A percentile compares a stretch with the other conserved stretches of the same genome.
Evolutionary conservation across 2,888 invertebrate genomes (phyloP).

Genomic region (Drosophila koepferae): DNA sequence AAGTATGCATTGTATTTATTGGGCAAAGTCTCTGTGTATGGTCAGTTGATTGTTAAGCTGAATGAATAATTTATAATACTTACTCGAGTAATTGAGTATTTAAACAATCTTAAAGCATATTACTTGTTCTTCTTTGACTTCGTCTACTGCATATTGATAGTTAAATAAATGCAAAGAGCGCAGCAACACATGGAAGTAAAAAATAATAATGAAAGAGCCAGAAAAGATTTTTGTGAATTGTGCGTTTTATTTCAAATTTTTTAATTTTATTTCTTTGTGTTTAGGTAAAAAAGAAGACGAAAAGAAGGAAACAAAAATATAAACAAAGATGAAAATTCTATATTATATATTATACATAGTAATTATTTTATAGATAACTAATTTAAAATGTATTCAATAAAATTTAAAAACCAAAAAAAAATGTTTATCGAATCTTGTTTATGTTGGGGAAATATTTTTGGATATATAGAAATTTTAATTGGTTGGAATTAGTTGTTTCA

Average conservation of each 20-base stretch:
- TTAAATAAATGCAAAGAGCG: conserved; percentile 53
- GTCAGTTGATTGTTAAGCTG: conserved; percentile 51
- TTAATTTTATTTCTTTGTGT: conserved; percentile 13
- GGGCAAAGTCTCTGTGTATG: conserved; percentile 24
- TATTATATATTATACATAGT: conserved; percentile 67
- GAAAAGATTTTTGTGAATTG: conserved; percentile 29
- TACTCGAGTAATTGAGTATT: conserved; percentile 37
- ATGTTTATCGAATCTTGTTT: conserved; percentile 1
- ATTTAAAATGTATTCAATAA: conserved; percentile 78
- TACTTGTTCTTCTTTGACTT: conserved; percentile 44
- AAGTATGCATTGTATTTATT: conserved; percentile 31
- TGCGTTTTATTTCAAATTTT: conserved; percentile 40
- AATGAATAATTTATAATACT: conserved; percentile 55
- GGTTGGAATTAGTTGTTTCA: not conserved
- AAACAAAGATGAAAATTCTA: conserved; percentile 58
- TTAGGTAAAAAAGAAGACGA: conserved; percentile 19
- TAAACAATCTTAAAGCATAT: conserved; percentile 45
- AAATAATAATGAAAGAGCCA: not conserved
- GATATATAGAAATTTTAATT: not conserved
- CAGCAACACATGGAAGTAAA: conserved; percentile 20
- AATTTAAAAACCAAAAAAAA: conserved; percentile 30
- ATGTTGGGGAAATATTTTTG: not conserved
- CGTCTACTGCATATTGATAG: conserved; percentile 63
- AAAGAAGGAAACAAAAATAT: conserved; percentile 19
- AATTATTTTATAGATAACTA: conserved; percentile 77